Percentiles rank a stretch among this genome's conserved stretches.
phyloP scores from a whole-genome alignment of 2,888 invertebrate species.

The Gastracanthus pulcherrimus region DNA sequence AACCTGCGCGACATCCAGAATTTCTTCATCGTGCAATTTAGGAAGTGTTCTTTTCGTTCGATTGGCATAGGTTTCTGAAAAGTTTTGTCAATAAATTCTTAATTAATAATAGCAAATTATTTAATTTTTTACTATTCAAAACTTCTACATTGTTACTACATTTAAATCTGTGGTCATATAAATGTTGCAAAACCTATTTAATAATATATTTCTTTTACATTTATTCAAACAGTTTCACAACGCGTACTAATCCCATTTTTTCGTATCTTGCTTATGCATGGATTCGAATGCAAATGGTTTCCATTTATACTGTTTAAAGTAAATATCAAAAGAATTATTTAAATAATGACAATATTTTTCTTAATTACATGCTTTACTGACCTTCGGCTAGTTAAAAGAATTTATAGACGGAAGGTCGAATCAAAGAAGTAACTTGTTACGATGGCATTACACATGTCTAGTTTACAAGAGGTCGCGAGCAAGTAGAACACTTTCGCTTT shows the following conservation, averaged over 20 bases:
- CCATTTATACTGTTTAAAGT: too few relatives aligned
- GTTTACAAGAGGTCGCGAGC: conserved; percentile 51
- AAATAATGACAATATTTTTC: too few relatives aligned
- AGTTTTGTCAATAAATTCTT: neutral
- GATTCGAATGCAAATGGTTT: too few relatives aligned
- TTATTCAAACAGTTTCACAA: too few relatives aligned
- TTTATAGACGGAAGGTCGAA: conserved; percentile 27
- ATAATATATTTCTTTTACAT: neutral
- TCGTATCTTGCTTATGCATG: too few relatives aligned
- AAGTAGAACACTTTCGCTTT: conserved; percentile 74
- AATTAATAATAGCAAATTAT: neutral
- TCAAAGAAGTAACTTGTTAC: conserved; percentile 39
- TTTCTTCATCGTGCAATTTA: conserved; percentile 76
- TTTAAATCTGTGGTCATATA: too few relatives aligned
- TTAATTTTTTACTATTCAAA: too few relatives aligned
- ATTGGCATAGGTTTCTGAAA: conserved; percentile 85
- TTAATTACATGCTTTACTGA: neutral
- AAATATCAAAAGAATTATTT: too few relatives aligned
- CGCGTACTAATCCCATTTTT: too few relatives aligned
- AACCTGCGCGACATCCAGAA: conserved; percentile 85
- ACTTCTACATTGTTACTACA: too few relatives aligned
- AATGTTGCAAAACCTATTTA: too few relatives aligned
- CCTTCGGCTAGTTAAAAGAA: conserved; percentile 6
- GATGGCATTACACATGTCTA: conserved; percentile 25
- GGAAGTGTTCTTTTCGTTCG: conserved; percentile 81